Percentiles rank a stretch among this genome's conserved stretches.
phyloP scores from a whole-genome alignment of 2,888 invertebrate species.

The Stratiomys singularior region DNA sequence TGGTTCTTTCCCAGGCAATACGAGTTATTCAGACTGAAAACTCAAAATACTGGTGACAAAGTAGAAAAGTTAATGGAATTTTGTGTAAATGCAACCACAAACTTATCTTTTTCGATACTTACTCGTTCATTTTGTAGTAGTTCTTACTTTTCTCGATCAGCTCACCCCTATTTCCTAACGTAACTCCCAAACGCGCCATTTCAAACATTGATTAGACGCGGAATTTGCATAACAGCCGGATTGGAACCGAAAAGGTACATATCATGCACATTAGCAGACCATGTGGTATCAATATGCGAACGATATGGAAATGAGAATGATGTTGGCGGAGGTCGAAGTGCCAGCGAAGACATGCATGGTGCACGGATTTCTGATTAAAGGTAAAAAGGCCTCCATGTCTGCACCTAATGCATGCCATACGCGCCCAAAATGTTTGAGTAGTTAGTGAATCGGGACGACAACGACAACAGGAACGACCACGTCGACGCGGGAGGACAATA shows the following conservation, averaged over 20 bases:
- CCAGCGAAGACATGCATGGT: conserved; percentile 25
- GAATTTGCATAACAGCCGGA: conserved; percentile 50
- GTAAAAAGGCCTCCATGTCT: conserved; percentile 27
- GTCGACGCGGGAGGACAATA: neutral
- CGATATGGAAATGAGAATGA: conserved; percentile 28
- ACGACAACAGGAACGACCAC: neutral
- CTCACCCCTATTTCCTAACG: conserved; percentile 24
- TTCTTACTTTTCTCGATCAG: conserved; percentile 8
- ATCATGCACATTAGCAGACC: conserved; percentile 39
- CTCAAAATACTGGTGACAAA: no score
- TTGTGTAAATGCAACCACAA: no score
- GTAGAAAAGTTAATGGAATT: no score
- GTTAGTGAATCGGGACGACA: conserved; percentile 21
- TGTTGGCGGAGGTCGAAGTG: conserved; percentile 38
- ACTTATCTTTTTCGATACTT: neutral
- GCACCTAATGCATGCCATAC: conserved; percentile 47
- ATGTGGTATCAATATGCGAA: conserved; percentile 49
- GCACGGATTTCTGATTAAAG: conserved; percentile 49
- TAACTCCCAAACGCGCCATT: conserved; percentile 10
- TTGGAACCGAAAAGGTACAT: conserved; percentile 46
- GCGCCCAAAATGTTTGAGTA: conserved; percentile 45
- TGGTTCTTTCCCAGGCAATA: no score
- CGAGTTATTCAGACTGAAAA: no score
- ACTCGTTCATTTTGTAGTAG: neutral
- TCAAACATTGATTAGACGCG: conserved; percentile 43